These are phyloP conservation scores for Dorcus parallelipipedus DNA, from an alignment of 2,888 invertebrate species.

Conservation along the genomic window DNA sequence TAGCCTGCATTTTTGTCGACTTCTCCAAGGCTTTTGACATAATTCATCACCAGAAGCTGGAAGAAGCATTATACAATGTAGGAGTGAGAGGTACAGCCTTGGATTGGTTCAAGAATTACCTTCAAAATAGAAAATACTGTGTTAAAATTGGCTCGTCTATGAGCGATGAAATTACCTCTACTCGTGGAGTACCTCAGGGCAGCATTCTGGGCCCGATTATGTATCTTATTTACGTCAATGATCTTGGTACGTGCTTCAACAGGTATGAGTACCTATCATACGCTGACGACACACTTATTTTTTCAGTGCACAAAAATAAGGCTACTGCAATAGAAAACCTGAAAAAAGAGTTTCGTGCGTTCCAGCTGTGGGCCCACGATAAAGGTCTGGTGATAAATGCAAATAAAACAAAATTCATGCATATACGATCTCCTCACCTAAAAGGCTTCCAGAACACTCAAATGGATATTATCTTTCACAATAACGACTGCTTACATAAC, in stretches of 20 bases:
- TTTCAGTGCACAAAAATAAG: neutral
- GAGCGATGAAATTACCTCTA: neutral
- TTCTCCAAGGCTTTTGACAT: neutral
- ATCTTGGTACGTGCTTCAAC: neutral
- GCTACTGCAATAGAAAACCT: neutral
- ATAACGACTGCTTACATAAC: neutral
- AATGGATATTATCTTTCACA: neutral
- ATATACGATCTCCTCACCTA: neutral
- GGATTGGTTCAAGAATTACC: neutral
- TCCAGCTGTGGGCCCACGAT: neutral
- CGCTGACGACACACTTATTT: neutral
- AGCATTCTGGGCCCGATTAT: neutral
- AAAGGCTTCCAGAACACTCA: neutral
- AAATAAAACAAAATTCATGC: neutral
- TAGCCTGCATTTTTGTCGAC: neutral
- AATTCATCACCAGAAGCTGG: neutral
- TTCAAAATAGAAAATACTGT: no score
- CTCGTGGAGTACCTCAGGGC: neutral
- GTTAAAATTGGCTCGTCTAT: neutral
- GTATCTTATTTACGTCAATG: neutral
- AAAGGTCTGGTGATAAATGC: neutral
- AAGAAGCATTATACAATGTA: neutral
- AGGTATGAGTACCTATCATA: neutral
- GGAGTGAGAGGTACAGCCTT: neutral
- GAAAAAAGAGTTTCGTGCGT: neutral